Evolutionary conservation across 92 coral and sea anemone species (phyloP), one percentile per base, ranked within the genome.

Genomic region (Desmophyllum pertusum): DNA sequence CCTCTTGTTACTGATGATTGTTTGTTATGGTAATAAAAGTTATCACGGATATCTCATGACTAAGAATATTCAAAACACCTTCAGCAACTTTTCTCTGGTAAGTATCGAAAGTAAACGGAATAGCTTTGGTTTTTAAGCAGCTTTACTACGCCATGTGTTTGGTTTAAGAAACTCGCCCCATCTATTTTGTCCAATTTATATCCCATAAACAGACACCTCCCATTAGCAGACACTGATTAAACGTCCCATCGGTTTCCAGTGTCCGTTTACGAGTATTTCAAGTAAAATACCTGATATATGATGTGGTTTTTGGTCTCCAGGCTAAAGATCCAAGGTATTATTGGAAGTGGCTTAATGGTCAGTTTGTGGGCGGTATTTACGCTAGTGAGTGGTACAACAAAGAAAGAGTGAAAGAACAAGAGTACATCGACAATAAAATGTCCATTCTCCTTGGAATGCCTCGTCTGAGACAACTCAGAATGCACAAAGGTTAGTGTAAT

Each of bases 381-480:
- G 98, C 93, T 33, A 91, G 84, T 35, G 81, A 46, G 43, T 94
- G 98, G 98, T 94, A 94, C 83, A 94, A 94, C 43, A 81, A 73
- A 19, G 81, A 37, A 10, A 55, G 29, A 29, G 95, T 19, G 1
- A 75, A 50, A 8, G 81, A 92, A 7, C 88, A 93, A 59, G 88
- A 80, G 52, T 94, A 91, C 48, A 79, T 91, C 59, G 92, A 92
- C n/a, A 85, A 91, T 81, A 91, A 87, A 68, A 84, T 52, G 75
- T 94, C 98, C 64, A 73, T 94, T 66, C 82, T 94, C 50, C 48
- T 94, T 3, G 98, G 98, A 45, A 89, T 94, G 98, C 98, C 98
- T 13, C 89, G 93, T 17, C 66, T 94, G 25, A 85, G 98, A 63
- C 98, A 94, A 69, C 90, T 94, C 8, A 77, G 98, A 79, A 52